Percentiles rank a stretch among this genome's conserved stretches.
These are phyloP conservation scores for Fundulus diaphanus DNA, from an alignment of 2,797 vertebrate genomes.

Conservation along the genomic window DNA sequence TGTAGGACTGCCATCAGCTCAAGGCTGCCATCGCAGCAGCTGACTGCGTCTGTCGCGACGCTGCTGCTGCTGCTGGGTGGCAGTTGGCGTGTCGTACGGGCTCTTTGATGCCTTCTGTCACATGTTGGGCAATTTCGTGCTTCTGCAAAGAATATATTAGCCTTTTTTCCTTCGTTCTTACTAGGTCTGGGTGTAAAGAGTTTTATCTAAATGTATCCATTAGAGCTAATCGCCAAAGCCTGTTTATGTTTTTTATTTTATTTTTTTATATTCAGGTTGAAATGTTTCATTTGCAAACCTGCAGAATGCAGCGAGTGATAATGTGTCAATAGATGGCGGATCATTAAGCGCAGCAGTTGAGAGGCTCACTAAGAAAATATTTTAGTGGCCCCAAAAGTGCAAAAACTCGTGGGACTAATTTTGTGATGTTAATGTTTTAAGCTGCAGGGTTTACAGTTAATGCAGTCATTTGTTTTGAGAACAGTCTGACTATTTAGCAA, in stretches of 20 bases:
- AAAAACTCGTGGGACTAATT: too few species aligned
- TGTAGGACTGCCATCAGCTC: background rate
- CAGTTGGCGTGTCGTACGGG: constrained; percentile 8
- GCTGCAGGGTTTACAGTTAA: too few species aligned
- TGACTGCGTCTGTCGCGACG: constrained; percentile 25
- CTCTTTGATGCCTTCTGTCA: constrained; percentile 18
- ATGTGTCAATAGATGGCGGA: background rate
- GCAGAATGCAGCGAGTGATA: too few species aligned
- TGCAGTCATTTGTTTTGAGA: too few species aligned
- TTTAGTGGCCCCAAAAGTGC: too few species aligned
- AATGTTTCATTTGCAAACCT: background rate
- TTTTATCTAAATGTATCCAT: background rate
- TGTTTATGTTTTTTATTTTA: too few species aligned
- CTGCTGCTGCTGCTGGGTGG: constrained; percentile 22
- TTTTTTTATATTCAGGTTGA: background rate
- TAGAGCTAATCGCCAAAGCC: background rate
- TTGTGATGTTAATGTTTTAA: too few species aligned
- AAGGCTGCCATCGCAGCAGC: constrained; percentile 1
- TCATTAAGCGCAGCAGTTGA: background rate
- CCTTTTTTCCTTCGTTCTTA: constrained; percentile 4
- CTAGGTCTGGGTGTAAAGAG: background rate
- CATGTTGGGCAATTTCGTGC: constrained; percentile 4
- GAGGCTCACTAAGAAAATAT: background rate
- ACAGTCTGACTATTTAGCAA: too few species aligned
- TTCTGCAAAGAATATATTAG: background rate